These are phyloP conservation scores for Steatornis caripensis DNA, from an alignment of 2,113 vertebrate genomes.

Conservation along the genomic window DNA sequence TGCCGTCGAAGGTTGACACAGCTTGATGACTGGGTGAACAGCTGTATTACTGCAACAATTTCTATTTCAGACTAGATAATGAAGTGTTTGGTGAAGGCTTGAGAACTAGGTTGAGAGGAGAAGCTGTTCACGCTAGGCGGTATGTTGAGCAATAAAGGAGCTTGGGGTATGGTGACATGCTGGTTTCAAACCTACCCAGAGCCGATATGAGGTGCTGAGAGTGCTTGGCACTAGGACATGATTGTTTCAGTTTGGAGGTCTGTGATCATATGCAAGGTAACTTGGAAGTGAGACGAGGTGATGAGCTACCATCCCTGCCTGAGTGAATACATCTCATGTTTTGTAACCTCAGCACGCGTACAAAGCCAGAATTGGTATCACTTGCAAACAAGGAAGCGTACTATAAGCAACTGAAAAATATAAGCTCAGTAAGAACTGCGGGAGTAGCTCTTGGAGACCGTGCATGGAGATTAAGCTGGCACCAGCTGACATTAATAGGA, in stretches of 20 bases:
- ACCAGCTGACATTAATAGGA: not conserved
- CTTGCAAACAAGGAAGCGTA: not conserved
- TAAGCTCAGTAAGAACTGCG: not conserved
- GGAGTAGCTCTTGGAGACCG: not conserved
- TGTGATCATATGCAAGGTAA: not conserved
- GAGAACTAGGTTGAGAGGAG: not conserved
- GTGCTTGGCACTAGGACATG: not conserved
- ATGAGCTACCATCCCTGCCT: not conserved
- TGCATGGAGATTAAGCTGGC: not conserved
- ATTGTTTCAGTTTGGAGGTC: not conserved
- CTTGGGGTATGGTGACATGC: not conserved
- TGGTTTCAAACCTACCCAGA: not conserved
- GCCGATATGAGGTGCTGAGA: not conserved
- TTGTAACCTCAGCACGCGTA: not conserved
- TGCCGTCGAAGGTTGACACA: not conserved
- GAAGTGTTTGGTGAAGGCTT: not conserved
- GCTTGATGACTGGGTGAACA: not conserved
- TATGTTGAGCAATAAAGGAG: not conserved
- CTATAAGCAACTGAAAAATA: not conserved
- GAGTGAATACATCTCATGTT: rapidly evolving
- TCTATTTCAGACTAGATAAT: not conserved
- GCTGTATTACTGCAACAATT: not conserved
- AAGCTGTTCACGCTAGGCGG: not conserved
- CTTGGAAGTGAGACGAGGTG: not conserved
- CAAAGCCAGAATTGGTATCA: not conserved